phyloP scores from a whole-genome alignment of 2,113 vertebrate species.

The Larimichthys polyactis region DNA sequence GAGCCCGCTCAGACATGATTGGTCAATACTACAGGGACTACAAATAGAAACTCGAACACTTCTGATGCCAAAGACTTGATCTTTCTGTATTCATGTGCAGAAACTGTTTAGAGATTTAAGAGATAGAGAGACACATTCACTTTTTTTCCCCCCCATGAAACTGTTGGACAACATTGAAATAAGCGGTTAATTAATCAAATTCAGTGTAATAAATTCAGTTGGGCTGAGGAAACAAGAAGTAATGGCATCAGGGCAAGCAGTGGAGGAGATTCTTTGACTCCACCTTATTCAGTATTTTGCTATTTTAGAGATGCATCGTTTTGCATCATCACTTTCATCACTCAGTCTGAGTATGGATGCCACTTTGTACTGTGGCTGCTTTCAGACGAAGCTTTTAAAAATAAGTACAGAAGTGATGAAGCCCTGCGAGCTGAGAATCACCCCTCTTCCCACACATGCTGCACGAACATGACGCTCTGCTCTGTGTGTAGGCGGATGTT shows the following conservation, averaged over 20 bases:
- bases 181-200: background rate
- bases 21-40: too few species aligned
- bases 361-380: constrained; percentile 8
- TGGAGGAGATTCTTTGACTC: constrained; percentile 2
- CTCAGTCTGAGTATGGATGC: background rate
- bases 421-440: constrained; percentile 33
- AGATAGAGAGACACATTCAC: background rate
- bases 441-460: constrained; percentile 48
- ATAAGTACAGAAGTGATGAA: constrained; percentile 21
- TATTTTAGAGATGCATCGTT: background rate
- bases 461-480: constrained; percentile 19
- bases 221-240: background rate
- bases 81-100: too few species aligned
- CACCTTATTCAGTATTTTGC: background rate
- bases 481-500: constrained; percentile 40
- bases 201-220: background rate
- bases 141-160: background rate
- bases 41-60: too few species aligned
- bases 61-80: too few species aligned
- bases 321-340: constrained; percentile 14
- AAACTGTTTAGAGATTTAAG: background rate
- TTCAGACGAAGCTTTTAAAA: constrained; percentile 18
- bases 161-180: background rate
- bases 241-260: background rate
- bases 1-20: too few species aligned